These are phyloP conservation scores for Drosophila pandora DNA, from an alignment of 1,140 invertebrate species.

Conservation along the genomic window DNA sequence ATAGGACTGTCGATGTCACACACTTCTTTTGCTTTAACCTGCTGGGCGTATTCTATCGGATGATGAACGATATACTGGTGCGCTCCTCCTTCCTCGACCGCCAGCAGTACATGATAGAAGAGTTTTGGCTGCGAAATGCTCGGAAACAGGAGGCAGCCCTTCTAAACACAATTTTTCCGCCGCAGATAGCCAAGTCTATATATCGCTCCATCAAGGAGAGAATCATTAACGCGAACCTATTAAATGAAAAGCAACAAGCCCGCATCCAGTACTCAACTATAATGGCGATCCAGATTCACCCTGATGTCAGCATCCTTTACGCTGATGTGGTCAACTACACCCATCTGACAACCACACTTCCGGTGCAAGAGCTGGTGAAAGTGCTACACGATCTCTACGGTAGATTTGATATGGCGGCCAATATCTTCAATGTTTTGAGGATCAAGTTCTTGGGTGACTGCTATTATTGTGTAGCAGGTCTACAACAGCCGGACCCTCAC, in stretches of 20 bases:
- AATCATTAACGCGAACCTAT: slow-evolving; percentile 80
- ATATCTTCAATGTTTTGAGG: slow-evolving; percentile 88
- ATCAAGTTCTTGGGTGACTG: slow-evolving; percentile 97
- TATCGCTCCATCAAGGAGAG: slow-evolving; percentile 89
- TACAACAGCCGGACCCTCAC: slow-evolving; percentile 88
- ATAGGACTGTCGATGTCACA: slow-evolving; percentile 86
- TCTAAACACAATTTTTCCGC: slow-evolving; percentile 93
- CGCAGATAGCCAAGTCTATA: slow-evolving; percentile 92
- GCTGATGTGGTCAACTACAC: slow-evolving; percentile 99
- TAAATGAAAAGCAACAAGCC: not conserved
- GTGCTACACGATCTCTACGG: slow-evolving; percentile 97
- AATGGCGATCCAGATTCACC: slow-evolving; percentile 92
- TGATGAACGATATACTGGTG: slow-evolving; percentile 93
- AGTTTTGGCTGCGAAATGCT: slow-evolving; percentile 91
- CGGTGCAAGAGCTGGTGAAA: slow-evolving; percentile 92
- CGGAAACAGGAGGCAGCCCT: slow-evolving; percentile 93
- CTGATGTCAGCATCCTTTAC: slow-evolving; percentile 96
- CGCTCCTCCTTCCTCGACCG: slow-evolving; percentile 94
- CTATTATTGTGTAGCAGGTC: slow-evolving; percentile 95
- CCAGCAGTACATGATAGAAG: slow-evolving; percentile 92
- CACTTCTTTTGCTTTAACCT: slow-evolving; percentile 91
- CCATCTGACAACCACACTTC: slow-evolving; percentile 91
- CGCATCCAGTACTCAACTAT: slow-evolving; percentile 85
- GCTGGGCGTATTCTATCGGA: slow-evolving; percentile 92
- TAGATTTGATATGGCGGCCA: slow-evolving; percentile 95